Evolutionary conservation across 2,888 invertebrate genomes (phyloP), one percentile per base, ranked within the genome.

Genomic region (Chrysina gloriosa): DNA sequence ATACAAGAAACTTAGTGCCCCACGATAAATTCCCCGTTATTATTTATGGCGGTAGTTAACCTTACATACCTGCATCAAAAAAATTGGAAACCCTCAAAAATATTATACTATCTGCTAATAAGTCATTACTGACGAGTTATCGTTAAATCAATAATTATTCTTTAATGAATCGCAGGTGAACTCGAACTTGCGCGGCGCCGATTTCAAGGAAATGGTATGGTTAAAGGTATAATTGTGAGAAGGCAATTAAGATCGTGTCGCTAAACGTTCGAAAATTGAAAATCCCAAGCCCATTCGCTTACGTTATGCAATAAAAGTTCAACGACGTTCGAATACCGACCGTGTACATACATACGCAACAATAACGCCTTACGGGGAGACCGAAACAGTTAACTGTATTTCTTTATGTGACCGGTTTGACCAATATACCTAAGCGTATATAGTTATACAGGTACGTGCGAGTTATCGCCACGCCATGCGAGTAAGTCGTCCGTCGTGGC

Each of bases 351-450:
- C n/a, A n/a, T n/a, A n/a, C n/a, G 19, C 11, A 58, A 58, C 58
- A 58, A 58, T 58, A 58, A 58, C 23, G 39, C 58, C 58, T 58
- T 58, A 58, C 58, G 58, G 58, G 27, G 36, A 25, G 23, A 58
- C 39, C 58, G 58, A 58, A 58, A 58, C 58, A 58, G 58, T 58
- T 58, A 58, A 58, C 58, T 58, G 58, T 58, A 58, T 23, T 58
- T 58, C 58, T 58, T 39, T 58, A 58, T 42, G 58, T 58, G 58
- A 58, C 58, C 58, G 58, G 58, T 58, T 58, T 58, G 58, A 58
- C 58, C 58, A 58, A 58, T 58, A 58, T 58, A 39, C 21, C 23
- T 19, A 9, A n/a, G 58, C n/a, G 1, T 25, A 50, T 11, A 14
- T n/a, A 16, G 7, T 45, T 29, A 29, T 29, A 16, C n/a, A 11